Base-by-base conservation (phyloP, 2,113 vertebrate genomes). In the Oostethus manadensis region DNA sequence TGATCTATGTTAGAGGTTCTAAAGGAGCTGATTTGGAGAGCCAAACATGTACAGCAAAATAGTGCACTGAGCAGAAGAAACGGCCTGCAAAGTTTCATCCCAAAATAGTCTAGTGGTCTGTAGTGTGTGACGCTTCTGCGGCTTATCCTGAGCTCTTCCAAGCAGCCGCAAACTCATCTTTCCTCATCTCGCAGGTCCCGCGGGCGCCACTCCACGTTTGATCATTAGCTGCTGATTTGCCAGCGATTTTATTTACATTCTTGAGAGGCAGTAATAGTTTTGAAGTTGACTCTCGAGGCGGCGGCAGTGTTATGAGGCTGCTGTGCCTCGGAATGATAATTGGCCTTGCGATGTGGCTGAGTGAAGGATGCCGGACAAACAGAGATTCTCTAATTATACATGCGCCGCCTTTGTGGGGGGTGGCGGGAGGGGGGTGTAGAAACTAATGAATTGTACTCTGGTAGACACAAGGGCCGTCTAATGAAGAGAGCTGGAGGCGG, bases 401-500 rank as follows among this genome's bases (percentile, higher is more conserved):
- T 76, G 46, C 8, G 70, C 79, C 78, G 76, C 79, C 84, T 84
- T 76, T 66, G 87, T 86, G 80, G 82, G 88, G 86, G 88, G 87
- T 20, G n/a, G 51, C 2, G 20, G 29, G 33, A 33, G 35, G 53
- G 53, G 33, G 29, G n/a, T 1, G 33, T 86, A 87, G 84, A 85
- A 87, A 84, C 86, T 89, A 90, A 90, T 90, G 88, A 91, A 86
- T 89, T 72, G 61, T 74, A 77, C 71, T 65, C 82, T 62, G 80
- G 74, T 82, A 72, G 69, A 73, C 77, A 61, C 77, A 78, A n/a
- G 74, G 84, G 79, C 85, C 62, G 78, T 58, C 73, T 88, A 89
- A 90, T 89, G 86, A 88, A 88, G 83, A 87, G 78, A 67, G 83
- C 62, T 72, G 75, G 79, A 75, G 62, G 73, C 58, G 44, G 71